Evolutionary conservation across 1,140 invertebrate species (phyloP), one percentile per base, ranked within the genome.

Genomic region (Pissodes strobi): DNA sequence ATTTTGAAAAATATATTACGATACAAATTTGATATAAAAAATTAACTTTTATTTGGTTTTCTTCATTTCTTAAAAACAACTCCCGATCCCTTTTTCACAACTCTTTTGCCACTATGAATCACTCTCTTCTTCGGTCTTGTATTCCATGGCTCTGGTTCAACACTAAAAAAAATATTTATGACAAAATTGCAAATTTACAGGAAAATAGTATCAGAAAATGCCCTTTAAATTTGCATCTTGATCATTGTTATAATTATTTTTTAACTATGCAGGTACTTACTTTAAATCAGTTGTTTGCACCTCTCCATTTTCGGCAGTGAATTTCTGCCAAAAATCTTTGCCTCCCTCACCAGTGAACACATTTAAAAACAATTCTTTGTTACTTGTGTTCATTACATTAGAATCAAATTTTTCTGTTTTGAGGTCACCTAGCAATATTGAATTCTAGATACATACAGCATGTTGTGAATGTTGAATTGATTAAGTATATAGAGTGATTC

Each of bases 321-420:
- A 58, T 2, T 37, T 43, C 15, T 69, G 38, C 27, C 38, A 37
- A 22, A 66, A 66, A 12, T 62, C 43, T 18, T 52, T 34, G 12
- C 43, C 39, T 13, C 60, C 59, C 17, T 43, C 49, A 17, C 30
- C n/a, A 10, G 49, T 19, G 27, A 69, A 65, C 5, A 67, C 45
- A 52, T 69, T 67, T 53, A 64, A 45, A 34, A 69, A 53, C 37
- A 64, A 46, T 23, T 58, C 18, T 15, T 27, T 58, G 15, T 56
- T 56, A 9, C 21, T 18, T 22, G 18, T 53, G 30, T 57, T 17
- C 12, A 64, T 19, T 5, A 8, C 6, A 13, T 53, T 39, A 38
- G n/a, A 23, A 15, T 69, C 48, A 65, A 69, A 71, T 38, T 62
- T 66, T 39, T 65, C 56, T 13, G 69, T 69, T 37, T 60, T 56